Evolutionary conservation across 2,888 invertebrate genomes (phyloP).

Genomic region (Invenusta paracnida): DNA sequence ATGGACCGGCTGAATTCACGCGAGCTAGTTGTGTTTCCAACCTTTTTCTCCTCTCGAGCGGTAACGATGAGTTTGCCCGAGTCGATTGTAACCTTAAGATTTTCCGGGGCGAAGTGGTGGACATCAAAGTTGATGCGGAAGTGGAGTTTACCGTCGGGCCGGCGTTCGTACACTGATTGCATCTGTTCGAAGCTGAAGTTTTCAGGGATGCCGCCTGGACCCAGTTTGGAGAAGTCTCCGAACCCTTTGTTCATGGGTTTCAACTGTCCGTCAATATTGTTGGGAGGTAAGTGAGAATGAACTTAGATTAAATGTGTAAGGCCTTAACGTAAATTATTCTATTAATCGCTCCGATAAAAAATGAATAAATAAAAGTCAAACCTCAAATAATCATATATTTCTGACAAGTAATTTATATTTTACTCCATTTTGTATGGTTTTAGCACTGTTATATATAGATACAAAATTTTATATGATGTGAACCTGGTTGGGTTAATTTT

Average conservation of each 20-base stretch:
- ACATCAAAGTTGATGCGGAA: conserved; percentile 56
- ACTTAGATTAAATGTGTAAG: too few species aligned
- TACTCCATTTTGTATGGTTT: too few species aligned
- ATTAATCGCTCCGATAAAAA: too few species aligned
- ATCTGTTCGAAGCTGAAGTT: neutral
- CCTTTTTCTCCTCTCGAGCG: conserved; percentile 52
- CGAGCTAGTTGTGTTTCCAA: conserved; percentile 49
- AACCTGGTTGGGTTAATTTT: too few species aligned
- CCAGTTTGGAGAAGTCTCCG: neutral
- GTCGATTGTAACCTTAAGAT: conserved; percentile 54
- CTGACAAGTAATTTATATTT: too few species aligned
- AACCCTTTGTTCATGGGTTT: neutral
- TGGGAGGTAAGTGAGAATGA: too few species aligned
- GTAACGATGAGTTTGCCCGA: conserved; percentile 53
- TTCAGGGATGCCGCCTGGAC: neutral
- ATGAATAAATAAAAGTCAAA: too few species aligned
- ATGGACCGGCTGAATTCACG: conserved; percentile 54
- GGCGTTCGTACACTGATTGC: neutral
- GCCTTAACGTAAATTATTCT: too few species aligned
- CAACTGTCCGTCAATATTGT: too few species aligned
- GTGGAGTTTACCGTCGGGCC: neutral
- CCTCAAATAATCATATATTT: too few species aligned
- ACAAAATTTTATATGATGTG: too few species aligned
- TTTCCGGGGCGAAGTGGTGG: conserved; percentile 54
- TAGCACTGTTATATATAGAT: too few species aligned